Percentiles rank a stretch among this genome's conserved stretches.
phyloP scores from a whole-genome alignment of 2,113 vertebrate species.

The Callorhinus ursinus region DNA sequence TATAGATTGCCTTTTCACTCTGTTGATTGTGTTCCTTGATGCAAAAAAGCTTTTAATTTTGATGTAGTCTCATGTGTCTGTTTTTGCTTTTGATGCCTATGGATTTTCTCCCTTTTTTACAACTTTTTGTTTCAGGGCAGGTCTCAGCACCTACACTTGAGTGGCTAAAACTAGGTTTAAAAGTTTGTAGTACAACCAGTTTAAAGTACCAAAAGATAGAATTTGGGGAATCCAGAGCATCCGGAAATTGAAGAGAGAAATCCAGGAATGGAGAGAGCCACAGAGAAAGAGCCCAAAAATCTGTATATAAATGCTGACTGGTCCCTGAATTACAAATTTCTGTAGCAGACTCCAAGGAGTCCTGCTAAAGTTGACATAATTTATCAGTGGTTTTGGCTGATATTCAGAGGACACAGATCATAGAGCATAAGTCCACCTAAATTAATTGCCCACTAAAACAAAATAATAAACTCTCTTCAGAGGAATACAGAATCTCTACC shows the following conservation, averaged over 20 bases:
- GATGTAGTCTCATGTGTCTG: neutral
- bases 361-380: neutral
- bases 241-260: neutral
- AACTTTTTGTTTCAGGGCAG: neutral
- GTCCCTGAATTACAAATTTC: neutral
- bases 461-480: neutral
- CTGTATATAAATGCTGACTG: neutral
- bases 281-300: neutral
- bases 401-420: neutral
- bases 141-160: neutral
- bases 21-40: neutral
- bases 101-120: neutral
- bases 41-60: neutral
- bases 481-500: neutral
- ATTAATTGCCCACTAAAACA: neutral
- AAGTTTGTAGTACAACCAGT: neutral
- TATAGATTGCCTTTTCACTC: neutral
- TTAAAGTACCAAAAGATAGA: neutral
- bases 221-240: neutral
- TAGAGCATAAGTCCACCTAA: neutral
- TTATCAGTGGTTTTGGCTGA: neutral
- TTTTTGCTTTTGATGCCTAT: neutral
- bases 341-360: neutral
- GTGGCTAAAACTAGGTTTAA: neutral
- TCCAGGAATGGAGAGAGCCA: neutral